Conservation (phyloP, 64 coral and sea anemone genomes). For the Montipora cactus region DNA sequence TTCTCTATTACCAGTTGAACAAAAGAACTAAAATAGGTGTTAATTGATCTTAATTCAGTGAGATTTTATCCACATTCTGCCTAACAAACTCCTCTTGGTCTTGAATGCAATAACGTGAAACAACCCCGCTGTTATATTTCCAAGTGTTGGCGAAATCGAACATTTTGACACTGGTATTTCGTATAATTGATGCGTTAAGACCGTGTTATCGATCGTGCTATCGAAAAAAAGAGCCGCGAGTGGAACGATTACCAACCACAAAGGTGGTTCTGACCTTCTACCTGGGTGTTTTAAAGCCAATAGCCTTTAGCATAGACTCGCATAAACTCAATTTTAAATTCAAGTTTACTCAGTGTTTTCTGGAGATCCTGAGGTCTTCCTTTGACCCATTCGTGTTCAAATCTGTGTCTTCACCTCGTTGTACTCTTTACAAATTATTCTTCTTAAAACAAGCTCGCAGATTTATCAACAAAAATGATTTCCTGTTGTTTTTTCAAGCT, state of each 20-base stretch:
- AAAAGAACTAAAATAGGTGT: no score
- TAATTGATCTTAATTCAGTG: no score
- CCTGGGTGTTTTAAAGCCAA: background rate
- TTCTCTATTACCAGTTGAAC: no score
- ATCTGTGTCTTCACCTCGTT: background rate
- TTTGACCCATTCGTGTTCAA: background rate
- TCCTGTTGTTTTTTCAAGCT: background rate
- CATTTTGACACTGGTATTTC: background rate
- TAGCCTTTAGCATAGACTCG: background rate
- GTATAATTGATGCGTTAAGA: background rate
- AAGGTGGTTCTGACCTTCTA: no score
- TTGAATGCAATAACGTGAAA: no score
- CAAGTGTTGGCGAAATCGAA: no score
- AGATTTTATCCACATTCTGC: no score
- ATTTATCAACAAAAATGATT: conserved; percentile 9
- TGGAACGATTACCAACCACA: no score
- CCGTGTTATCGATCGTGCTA: background rate
- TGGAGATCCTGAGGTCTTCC: background rate
- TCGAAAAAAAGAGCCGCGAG: background rate
- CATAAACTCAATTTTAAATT: no score
- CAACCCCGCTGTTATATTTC: no score
- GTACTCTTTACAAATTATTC: background rate
- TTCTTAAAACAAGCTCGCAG: background rate
- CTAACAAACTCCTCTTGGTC: no score
- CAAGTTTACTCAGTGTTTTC: background rate